Base-by-base conservation (phyloP, 2,888 invertebrate species). In the Lasius fuliginosus region DNA sequence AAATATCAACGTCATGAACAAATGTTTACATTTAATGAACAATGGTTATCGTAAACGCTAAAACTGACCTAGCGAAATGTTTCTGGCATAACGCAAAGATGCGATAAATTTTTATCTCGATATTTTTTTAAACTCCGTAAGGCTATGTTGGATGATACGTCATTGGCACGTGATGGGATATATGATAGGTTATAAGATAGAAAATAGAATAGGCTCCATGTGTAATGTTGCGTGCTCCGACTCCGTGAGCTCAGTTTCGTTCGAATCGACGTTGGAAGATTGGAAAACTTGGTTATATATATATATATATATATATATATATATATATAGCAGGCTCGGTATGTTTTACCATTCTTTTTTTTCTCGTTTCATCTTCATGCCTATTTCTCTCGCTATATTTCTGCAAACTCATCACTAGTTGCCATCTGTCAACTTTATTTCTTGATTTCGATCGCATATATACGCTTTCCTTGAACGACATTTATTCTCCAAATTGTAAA, bases 231-330 rank as follows among this genome's bases (percentile, higher is more conserved):
- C 91, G 86, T 90, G 90, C 83, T 75, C 77, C 86, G 88, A 87
- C 86, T 89, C 82, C 89, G 82, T 83, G 83, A 89, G 86, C 86
- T 86, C 83, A 76, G 88, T 88, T 86, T 88, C 84, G 69, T 74
- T 77, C 75, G 36, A 36, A 36, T 36, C 36, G 74, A 85, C 88
- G 86, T 88, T 89, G 85, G 88, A 88, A 92, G 89, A 92, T 92
- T 92, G 92, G 89, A 91, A 92, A 92, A 92, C 91, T 92, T 92
- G 85, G 83, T 87, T 86, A 76, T 46, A 30, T 27, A 42, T 27
- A 60, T 53, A 12, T 56, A n/a, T 27, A 8, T 46, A 27, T 67
- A 36, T 71, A 23, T 53, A n/a, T 56, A 56, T n/a, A 40, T 33
- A 53, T 85, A 42, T 68, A 3, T 40, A 36, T 30, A 60, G 27